Conservation (phyloP, 2,113 vertebrate genomes). For the Catagonus wagneri region DNA sequence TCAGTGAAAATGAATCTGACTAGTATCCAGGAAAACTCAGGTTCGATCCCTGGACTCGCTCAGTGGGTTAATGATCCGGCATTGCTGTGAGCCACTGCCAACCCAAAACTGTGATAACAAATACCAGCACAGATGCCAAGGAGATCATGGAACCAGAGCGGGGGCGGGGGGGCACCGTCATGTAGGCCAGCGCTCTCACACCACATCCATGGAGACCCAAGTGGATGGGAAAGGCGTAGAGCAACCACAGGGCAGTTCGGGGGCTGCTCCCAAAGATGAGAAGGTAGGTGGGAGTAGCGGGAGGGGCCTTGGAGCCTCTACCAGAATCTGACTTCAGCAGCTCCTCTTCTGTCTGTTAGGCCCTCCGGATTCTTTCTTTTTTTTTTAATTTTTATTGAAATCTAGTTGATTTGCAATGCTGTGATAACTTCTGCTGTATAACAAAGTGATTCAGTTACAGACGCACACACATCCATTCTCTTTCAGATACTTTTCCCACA, state of each 20-base stretch:
- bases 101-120: neutral
- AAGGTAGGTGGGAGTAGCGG: neutral
- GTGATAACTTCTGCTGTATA: no score
- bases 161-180: neutral
- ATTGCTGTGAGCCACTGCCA: no score
- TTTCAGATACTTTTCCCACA: no score
- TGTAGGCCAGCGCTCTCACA: neutral
- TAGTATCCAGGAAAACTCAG: no score
- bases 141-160: neutral
- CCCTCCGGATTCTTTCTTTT: neutral
- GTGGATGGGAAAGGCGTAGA: rapidly evolving
- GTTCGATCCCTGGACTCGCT: no score
- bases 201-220: neutral
- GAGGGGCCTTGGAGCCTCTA: neutral
- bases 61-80: no score
- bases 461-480: no score
- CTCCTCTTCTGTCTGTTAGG: neutral
- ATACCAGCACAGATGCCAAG: neutral
- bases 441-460: no score
- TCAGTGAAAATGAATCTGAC: no score
- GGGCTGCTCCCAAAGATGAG: neutral
- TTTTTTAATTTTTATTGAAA: no score
- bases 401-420: no score
- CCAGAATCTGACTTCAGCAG: neutral
- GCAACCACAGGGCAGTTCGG: neutral